Percentiles rank a stretch among this genome's conserved stretches.
phyloP scores from a whole-genome alignment of 2,888 invertebrate species.

The Colostygia pectinataria region DNA sequence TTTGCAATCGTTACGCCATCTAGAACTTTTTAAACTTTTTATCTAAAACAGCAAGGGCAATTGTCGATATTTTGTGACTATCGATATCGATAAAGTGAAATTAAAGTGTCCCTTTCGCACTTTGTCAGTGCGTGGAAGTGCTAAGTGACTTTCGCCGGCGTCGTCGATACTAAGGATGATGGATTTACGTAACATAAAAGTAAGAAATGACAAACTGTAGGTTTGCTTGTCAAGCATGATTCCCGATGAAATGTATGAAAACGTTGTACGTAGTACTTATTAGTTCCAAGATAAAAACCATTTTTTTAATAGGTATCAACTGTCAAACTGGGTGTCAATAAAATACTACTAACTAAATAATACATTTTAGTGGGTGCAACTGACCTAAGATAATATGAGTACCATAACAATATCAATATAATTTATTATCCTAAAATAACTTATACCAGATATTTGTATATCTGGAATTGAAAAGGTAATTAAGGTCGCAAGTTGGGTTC shows the following conservation, averaged over 20 bases:
- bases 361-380: no score
- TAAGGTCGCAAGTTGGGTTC: no score
- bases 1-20: conserved; percentile 31
- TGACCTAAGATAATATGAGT: no score
- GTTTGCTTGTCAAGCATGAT: not conserved
- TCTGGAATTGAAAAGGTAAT: no score
- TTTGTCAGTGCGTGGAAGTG: conserved; percentile 55
- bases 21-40: conserved; percentile 9
- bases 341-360: no score
- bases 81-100: conserved; percentile 38
- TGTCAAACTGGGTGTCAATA: no score
- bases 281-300: no score
- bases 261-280: no score
- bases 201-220: conserved; percentile 33
- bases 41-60: conserved; percentile 9
- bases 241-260: not conserved
- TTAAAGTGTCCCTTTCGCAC: conserved; percentile 40
- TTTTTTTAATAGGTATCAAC: no score
- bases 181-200: conserved; percentile 67
- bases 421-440: no score
- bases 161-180: conserved; percentile 56
- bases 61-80: conserved; percentile 14
- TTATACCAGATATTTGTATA: no score
- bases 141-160: conserved; percentile 67
- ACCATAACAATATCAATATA: no score